Base-by-base conservation (phyloP, 2,113 vertebrate genomes). In the Silurus asotus region DNA sequence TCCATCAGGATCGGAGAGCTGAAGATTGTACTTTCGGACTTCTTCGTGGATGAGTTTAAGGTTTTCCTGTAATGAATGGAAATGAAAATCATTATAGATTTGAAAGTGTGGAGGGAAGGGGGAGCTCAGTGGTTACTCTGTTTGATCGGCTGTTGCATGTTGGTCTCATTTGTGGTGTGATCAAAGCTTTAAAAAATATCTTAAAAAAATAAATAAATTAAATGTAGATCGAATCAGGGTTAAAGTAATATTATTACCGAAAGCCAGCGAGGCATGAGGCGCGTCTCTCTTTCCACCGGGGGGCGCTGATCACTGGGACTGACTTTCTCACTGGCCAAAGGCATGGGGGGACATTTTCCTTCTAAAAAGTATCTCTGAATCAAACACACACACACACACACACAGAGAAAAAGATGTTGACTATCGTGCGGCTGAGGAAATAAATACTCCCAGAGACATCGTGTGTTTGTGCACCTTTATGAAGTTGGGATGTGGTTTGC, bases 201-300 rank as follows among this genome's bases (percentile, higher is more conserved):
- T 11, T 48, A 15, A 72, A 9, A 28, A 2, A 67, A n/a, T n/a
- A n/a, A n/a, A n/a, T n/a, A n/a, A n/a, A n/a, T n/a, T 17, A 17
- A 37, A 75, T 76, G 7, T 5, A 8, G 13, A 15, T 77, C 23
- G 28, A 77, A 56, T 56, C 64, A 81, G 5, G 45, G 14, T n/a
- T 7, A 84, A 19, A 61, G n/a, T 45, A 15, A 25, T 11, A n/a
- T 58, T 28, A 8, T 70, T 92, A 99, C 98, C 95, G 93, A 94
- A 0, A 99, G 90, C 98, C 97, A 99, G 84, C 94, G 94, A 0
- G 97, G 97, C 86, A 98, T 89, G n/a, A 91, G 45, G 0, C 92
- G 92, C 13, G 96, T 95, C 13, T 98, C 96, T 58, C 94, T 95
- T 88, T 97, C 96, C 65, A 97, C 86, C 0, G 97, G 96, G 0